Conservation (phyloP, 2,797 vertebrate species). For the Myoxocephalus aenaeus region DNA sequence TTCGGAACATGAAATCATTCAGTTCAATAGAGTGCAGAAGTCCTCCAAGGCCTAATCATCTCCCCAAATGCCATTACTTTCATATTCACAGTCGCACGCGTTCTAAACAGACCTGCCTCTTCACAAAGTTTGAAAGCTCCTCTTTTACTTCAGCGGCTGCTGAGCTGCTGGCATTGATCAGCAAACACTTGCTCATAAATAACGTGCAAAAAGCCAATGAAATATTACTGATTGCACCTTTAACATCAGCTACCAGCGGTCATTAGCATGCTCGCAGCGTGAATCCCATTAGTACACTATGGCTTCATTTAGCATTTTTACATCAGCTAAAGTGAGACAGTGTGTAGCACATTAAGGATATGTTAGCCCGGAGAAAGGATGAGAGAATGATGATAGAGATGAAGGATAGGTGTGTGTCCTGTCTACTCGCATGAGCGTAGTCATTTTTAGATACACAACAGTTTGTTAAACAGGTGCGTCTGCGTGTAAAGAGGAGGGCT, state of each 20-base stretch:
- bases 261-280: slow-evolving; percentile 60
- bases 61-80: slow-evolving; percentile 29
- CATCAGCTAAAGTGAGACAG: slow-evolving; percentile 55
- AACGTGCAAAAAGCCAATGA: slow-evolving; percentile 45
- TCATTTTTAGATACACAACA: slow-evolving; percentile 31
- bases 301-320: slow-evolving; percentile 68
- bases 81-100: slow-evolving; percentile 31
- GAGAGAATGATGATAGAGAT: slow-evolving; percentile 49
- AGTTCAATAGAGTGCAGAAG: slow-evolving; percentile 41
- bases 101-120: slow-evolving; percentile 27
- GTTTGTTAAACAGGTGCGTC: slow-evolving; percentile 33
- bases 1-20: slow-evolving; percentile 52
- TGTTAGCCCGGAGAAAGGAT: slow-evolving; percentile 40
- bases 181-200: slow-evolving; percentile 54
- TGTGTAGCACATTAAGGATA: slow-evolving; percentile 44
- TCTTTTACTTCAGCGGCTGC: slow-evolving; percentile 36
- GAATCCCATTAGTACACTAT: slow-evolving; percentile 60
- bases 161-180: slow-evolving; percentile 55
- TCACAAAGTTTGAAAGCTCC: slow-evolving; percentile 51
- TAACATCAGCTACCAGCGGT: slow-evolving; percentile 56
- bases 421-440: slow-evolving; percentile 38
- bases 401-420: slow-evolving; percentile 30
- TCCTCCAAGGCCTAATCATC: slow-evolving; percentile 42
- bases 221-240: slow-evolving; percentile 67
- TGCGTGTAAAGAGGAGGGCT: not conserved